Base-by-base conservation (phyloP, 2,888 invertebrate genomes). In the Cephalotes varians region DNA sequence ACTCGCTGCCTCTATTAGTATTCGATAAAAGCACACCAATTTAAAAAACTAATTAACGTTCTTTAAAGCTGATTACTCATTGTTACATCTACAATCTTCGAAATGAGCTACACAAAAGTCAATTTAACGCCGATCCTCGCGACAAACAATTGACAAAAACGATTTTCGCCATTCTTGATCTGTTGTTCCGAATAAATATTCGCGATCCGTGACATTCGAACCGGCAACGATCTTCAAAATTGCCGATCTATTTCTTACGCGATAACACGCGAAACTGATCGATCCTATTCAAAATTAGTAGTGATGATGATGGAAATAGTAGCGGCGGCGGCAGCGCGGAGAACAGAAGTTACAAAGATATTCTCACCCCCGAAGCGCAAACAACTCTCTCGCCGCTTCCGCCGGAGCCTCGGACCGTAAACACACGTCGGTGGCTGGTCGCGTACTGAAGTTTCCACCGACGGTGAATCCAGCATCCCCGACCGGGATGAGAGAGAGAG, bases 381-480 rank as follows among this genome's bases (percentile, higher is more conserved):
- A 81, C 86, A 88, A 88, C 85, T 91, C 87, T 89, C 88, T 88
- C 88, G 85, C 90, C 90, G 90, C 91, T 87, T 90, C 91, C 90
- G 90, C 91, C 89, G 89, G 90, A 92, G 90, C 92, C 77, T 89
- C 90, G 92, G 90, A 90, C 89, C 90, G 88, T 90, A 85, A 89
- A 89, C 86, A 91, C 94, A 92, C 93, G 91, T 93, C 93, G 94
- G 92, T 92, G 92, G 93, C 92, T 93, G 92, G 92, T 92, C 94
- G 94, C 94, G 93, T 91, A 94, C 94, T 94, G 94, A 94, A 93
- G 90, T 93, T 92, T 91, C 92, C 88, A 86, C 90, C 86, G 85
- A 18, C 87, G 87, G 44, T 89, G 91, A 91, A 91, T 91, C 92
- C 91, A 90, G 91, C 91, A 91, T 91, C 91, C 81, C 79, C 84